phyloP scores from a whole-genome alignment of 1,140 invertebrate genomes.

The Eriocheir sinensis region DNA sequence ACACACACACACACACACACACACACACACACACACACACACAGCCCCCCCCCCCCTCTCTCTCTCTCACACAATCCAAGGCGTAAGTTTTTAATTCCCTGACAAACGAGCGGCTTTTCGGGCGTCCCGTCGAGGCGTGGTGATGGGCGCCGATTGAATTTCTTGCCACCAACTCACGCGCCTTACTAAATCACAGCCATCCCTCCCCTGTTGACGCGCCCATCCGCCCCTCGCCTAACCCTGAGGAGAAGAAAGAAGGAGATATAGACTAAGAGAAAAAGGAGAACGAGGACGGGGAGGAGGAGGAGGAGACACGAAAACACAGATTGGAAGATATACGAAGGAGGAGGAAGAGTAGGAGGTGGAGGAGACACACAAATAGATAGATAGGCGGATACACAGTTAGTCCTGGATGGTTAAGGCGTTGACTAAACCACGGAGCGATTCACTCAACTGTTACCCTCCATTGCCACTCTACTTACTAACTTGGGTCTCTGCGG shows the following conservation, averaged over 20 bases:
- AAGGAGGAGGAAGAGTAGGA: neutral
- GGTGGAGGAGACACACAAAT: no score
- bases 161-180: neutral
- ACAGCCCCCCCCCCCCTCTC: neutral
- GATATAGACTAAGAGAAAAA: neutral
- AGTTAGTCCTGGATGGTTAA: no score
- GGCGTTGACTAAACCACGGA: no score
- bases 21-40: neutral
- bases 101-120: constrained; percentile 15
- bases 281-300: no score
- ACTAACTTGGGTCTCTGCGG: no score
- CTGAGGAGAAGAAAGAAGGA: neutral
- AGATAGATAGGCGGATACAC: no score
- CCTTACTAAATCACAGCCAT: neutral
- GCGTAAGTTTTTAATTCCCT: constrained; percentile 33
- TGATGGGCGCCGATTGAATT: constrained; percentile 5
- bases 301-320: neutral
- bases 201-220: neutral
- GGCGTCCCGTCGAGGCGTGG: neutral
- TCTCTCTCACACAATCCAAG: neutral
- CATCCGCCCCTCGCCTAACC: neutral
- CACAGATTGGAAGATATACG: neutral
- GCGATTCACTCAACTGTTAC: no score
- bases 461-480: no score
- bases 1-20: no score